A percentile compares a stretch with the other conserved stretches of the same genome.
Conservation (phyloP, 2,888 invertebrate species). For the Chamaedrilus cognettii region DNA sequence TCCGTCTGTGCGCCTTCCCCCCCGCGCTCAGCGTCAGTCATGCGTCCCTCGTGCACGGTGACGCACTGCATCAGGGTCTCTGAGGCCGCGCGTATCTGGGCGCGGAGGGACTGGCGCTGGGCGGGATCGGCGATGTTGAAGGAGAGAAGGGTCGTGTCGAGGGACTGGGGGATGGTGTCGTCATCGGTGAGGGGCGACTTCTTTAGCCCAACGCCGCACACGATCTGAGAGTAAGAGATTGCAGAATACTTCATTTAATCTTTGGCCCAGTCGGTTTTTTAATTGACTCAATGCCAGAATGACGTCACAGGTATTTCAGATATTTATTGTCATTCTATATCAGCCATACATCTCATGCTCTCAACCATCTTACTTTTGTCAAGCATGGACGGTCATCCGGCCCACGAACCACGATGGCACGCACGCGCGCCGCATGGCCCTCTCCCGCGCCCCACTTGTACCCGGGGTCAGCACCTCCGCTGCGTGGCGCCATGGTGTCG, state of each 20-base stretch:
- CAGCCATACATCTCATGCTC: no score
- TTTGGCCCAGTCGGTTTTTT: no score
- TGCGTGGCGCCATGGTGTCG: neutral
- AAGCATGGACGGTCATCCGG: neutral
- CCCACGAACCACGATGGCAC: neutral
- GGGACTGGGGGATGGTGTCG: neutral
- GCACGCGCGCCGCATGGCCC: neutral
- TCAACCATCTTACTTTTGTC: neutral
- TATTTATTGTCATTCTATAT: no score
- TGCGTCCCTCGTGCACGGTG: neutral
- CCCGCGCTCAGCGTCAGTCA: neutral
- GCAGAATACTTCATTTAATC: no score
- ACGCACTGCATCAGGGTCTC: neutral
- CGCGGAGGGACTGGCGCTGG: neutral
- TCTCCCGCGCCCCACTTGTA: conserved; percentile 1
- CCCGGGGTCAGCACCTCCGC: neutral
- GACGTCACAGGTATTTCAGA: no score
- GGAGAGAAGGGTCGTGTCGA: neutral
- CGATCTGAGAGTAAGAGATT: no score
- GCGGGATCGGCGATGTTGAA: neutral
- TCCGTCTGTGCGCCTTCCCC: conserved; percentile 6
- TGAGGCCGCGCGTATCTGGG: neutral
- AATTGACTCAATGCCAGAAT: no score
- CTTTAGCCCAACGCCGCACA: neutral
- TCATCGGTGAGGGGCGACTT: neutral